Conservation (phyloP, 2,888 invertebrate species). For the Pyrocoelia pectoralis region DNA sequence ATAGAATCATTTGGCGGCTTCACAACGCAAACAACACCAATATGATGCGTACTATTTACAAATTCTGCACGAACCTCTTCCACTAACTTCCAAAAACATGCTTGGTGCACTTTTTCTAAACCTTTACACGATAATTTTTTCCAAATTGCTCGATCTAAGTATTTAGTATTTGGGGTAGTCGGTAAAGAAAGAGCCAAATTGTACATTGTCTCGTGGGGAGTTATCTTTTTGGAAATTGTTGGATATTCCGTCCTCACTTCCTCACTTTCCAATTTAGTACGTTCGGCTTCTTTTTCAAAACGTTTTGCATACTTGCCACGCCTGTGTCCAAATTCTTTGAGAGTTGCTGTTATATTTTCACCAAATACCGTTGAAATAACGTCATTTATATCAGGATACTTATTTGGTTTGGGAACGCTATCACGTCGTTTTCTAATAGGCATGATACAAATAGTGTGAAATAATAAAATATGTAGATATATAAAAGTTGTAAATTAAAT, state of each 20-base stretch:
- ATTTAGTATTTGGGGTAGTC: conserved; percentile 68
- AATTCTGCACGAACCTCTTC: conserved; percentile 67
- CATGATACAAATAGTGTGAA: not conserved
- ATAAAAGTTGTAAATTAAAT: no score
- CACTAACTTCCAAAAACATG: conserved; percentile 64
- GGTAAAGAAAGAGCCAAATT: conserved; percentile 56
- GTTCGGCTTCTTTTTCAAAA: not conserved
- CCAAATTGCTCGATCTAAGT: conserved; percentile 69
- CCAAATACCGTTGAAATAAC: not conserved
- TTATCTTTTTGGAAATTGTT: not conserved
- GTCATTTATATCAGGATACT: not conserved
- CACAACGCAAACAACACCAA: conserved; percentile 72
- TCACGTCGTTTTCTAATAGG: not conserved
- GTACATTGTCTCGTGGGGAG: not conserved
- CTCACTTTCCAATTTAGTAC: not conserved
- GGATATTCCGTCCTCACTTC: conserved; percentile 24
- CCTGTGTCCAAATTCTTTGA: not conserved
- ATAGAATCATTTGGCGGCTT: conserved; percentile 65
- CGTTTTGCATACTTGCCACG: not conserved
- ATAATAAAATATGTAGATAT: no score
- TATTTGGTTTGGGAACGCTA: not conserved
- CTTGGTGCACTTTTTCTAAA: conserved; percentile 65
- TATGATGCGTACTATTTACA: conserved; percentile 67
- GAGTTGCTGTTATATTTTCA: not conserved
- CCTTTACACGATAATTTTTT: conserved; percentile 65